Evolutionary conservation across 2,888 invertebrate genomes (phyloP), one percentile per base, ranked within the genome.

Genomic region (Notodonta dromedarius): DNA sequence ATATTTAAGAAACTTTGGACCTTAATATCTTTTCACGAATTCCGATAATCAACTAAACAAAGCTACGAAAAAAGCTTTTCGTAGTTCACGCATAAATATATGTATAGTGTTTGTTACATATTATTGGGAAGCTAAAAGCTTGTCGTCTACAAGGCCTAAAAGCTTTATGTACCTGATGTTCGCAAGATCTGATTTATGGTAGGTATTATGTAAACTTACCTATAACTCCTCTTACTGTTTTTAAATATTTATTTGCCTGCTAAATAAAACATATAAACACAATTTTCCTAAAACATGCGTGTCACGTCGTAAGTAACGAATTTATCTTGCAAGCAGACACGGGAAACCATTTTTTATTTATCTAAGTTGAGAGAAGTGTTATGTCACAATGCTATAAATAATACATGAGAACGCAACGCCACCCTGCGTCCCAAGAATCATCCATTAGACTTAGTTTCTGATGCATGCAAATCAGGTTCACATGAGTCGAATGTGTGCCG

Each of bases 381-480:
- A 46, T 39, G 53, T 60, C 60, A 48, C 60, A 60, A 56, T 58
- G 57, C 50, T 42, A 57, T 57, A 57, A 59, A 59, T 61, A 61
- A 61, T 59, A 56, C 56, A 61, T 59, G 56, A 54, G 54, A 39
- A 54, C 39, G 39, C 54, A 40, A 54, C 54, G 39, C 39, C 35
- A 58, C 57, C 44, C 58, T 54, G 57, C 56, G 61, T 62, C 63
- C 60, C 63, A 65, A 66, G 61, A 63, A 70, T 66, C 59, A 60
- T 56, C 53, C 59, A 57, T 61, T 63, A 67, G 67, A 56, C 64
- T 64, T 70, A 75, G 66, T 71, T 70, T 74, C 73, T 74, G 77
- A 77, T 74, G 73, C 76, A 81, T 81, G 81, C 75, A 80, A 80
- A 80, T 80, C 76, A 73, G 75, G 70, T 76, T 69, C 70, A 76